phyloP scores from a whole-genome alignment of 2,797 vertebrate genomes.

The Loriculus beryllinus region DNA sequence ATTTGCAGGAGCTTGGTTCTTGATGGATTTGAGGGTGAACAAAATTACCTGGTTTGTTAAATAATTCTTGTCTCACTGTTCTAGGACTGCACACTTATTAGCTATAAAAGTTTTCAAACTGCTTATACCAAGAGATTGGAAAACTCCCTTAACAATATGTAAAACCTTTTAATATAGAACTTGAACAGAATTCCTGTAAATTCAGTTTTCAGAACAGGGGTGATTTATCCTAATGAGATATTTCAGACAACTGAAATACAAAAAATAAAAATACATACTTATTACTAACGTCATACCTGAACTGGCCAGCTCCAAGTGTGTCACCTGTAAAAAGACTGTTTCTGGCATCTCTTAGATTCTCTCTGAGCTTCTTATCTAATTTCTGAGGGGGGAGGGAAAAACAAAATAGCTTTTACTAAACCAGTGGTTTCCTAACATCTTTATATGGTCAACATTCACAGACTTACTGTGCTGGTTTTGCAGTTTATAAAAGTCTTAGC shows the following conservation, averaged over 20 bases:
- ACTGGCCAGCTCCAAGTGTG: constrained; percentile 90
- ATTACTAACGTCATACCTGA: constrained; percentile 82
- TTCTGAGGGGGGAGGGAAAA: constrained; percentile 77
- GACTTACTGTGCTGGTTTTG: neutral
- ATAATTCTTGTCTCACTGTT: neutral
- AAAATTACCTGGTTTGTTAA: neutral
- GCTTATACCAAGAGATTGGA: neutral
- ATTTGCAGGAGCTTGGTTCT: neutral
- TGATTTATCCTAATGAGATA: neutral
- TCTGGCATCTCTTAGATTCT: constrained; percentile 95
- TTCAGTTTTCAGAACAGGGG: neutral
- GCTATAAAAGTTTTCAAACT: neutral
- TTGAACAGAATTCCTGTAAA: neutral
- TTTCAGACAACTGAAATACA: neutral
- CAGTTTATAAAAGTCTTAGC: neutral
- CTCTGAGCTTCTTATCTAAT: constrained; percentile 96
- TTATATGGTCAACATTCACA: neutral
- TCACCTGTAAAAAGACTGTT: constrained; percentile 98
- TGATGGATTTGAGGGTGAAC: neutral
- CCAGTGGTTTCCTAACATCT: neutral
- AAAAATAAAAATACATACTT: neutral
- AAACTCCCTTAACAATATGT: neutral
- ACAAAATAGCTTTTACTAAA: neutral
- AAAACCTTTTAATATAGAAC: neutral
- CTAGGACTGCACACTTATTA: neutral